A percentile compares a stretch with the other conserved stretches of the same genome.
Conservation (phyloP, 2,888 invertebrate species). For the Sarcophaga subvicina region DNA sequence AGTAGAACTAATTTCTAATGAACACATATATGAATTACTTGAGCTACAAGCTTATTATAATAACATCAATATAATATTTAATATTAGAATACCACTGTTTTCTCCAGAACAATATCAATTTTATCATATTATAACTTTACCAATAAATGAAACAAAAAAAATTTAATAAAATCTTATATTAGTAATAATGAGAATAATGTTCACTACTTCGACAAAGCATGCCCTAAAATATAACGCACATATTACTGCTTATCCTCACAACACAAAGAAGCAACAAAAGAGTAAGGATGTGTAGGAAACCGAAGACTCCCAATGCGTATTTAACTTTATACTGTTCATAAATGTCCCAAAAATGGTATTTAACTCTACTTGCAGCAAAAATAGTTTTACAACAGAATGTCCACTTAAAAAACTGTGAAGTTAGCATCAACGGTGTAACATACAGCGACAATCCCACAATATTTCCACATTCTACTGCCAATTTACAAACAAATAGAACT, state of each 20-base stretch:
- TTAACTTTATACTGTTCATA: neutral
- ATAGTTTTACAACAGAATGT: neutral
- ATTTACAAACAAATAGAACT: neutral
- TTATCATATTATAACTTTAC: constrained; percentile 40
- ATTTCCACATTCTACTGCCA: neutral
- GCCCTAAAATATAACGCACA: too few species aligned
- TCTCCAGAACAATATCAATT: constrained; percentile 44
- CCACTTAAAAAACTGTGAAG: constrained; percentile 14
- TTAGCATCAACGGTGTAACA: neutral
- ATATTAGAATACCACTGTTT: constrained; percentile 55
- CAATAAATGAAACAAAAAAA: too few species aligned
- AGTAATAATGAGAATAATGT: too few species aligned
- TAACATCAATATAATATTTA: constrained; percentile 60
- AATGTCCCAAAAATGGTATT: neutral
- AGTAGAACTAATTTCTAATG: constrained; percentile 42
- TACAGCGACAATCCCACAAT: neutral
- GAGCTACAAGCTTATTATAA: constrained; percentile 58
- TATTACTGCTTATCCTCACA: too few species aligned
- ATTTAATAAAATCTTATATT: too few species aligned
- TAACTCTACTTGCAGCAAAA: constrained; percentile 12
- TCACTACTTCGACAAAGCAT: too few species aligned
- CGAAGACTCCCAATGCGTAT: too few species aligned
- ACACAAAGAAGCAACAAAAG: too few species aligned
- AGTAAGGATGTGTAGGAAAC: too few species aligned
- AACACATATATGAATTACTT: constrained; percentile 54